Percentiles rank a stretch among this genome's conserved stretches.
These are phyloP conservation scores for Rhyacophila evoluta DNA, from an alignment of 2,888 invertebrate species.

Conservation along the genomic window DNA sequence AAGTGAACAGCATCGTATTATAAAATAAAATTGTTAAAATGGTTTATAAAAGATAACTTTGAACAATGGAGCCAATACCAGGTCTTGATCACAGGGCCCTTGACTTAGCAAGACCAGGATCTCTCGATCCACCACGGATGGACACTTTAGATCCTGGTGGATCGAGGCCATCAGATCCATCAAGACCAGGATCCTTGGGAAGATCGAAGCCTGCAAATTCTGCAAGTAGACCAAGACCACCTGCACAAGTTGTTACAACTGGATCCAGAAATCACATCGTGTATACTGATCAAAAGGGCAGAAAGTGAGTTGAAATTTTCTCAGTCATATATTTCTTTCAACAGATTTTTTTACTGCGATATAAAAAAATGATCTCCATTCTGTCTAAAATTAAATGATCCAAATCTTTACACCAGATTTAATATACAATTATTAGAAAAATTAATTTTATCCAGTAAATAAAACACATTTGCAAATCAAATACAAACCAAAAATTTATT, in stretches of 20 bases:
- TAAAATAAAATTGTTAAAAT: too few species aligned
- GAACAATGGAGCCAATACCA: conserved; percentile 47
- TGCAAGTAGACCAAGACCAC: conserved; percentile 40
- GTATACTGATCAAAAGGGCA: conserved; percentile 69
- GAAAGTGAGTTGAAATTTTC: too few species aligned
- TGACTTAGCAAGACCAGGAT: conserved; percentile 39
- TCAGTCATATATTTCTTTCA: too few species aligned
- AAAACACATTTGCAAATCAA: too few species aligned
- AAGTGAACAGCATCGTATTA: too few species aligned
- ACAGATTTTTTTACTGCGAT: too few species aligned
- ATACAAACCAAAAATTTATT: too few species aligned
- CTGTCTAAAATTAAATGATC: too few species aligned
- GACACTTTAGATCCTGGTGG: conserved; percentile 33
- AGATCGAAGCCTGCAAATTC: conserved; percentile 53
- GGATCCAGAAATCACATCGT: conserved; percentile 68
- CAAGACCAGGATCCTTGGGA: conserved; percentile 49
- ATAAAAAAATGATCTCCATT: too few species aligned
- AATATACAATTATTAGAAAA: too few species aligned
- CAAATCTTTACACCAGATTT: too few species aligned
- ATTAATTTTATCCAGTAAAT: too few species aligned
- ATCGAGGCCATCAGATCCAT: conserved; percentile 50
- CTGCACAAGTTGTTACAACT: conserved; percentile 57
- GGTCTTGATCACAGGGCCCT: conserved; percentile 47
- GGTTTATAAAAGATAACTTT: background rate
- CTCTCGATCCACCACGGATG: background rate